These are phyloP conservation scores for Drosophila rhopaloa DNA, from an alignment of 1,140 invertebrate genomes.

Conservation along the genomic window DNA sequence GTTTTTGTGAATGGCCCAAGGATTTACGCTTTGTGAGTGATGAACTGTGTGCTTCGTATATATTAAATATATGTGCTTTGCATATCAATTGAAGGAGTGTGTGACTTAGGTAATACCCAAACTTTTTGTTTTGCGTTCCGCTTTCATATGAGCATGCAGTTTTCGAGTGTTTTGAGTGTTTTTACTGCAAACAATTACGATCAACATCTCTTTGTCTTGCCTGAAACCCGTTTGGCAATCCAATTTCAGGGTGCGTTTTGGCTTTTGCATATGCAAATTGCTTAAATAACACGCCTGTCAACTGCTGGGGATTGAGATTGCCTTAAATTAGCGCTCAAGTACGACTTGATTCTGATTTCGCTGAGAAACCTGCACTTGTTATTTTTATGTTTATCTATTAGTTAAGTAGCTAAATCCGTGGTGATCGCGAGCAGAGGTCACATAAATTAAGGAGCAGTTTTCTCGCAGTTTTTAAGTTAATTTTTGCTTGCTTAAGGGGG, in stretches of 20 bases:
- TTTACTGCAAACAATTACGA: conserved; percentile 24
- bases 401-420: conserved; percentile 56
- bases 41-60: conserved; percentile 7
- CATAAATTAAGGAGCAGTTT: conserved; percentile 58
- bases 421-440: conserved; percentile 51
- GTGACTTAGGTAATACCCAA: conserved; percentile 39
- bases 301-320: conserved; percentile 44
- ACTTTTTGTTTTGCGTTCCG: conserved; percentile 10
- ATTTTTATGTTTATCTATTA: conserved; percentile 40
- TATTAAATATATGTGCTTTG: conserved; percentile 22
- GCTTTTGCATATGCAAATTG: conserved; percentile 69
- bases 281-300: conserved; percentile 50
- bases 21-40: conserved; percentile 31
- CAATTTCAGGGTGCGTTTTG: conserved; percentile 50
- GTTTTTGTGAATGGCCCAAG: conserved; percentile 52
- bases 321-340: conserved; percentile 73
- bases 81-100: conserved; percentile 30
- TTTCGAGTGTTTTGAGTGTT: neutral
- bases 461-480: conserved; percentile 4
- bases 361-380: conserved; percentile 25
- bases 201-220: conserved; percentile 13
- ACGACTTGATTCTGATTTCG: conserved; percentile 68
- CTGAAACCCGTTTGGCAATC: conserved; percentile 40
- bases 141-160: conserved; percentile 4
- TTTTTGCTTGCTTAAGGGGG: conserved; percentile 19